Evolutionary conservation across 2,888 invertebrate species (phyloP).

Genomic region (Drosophila silvestris): DNA sequence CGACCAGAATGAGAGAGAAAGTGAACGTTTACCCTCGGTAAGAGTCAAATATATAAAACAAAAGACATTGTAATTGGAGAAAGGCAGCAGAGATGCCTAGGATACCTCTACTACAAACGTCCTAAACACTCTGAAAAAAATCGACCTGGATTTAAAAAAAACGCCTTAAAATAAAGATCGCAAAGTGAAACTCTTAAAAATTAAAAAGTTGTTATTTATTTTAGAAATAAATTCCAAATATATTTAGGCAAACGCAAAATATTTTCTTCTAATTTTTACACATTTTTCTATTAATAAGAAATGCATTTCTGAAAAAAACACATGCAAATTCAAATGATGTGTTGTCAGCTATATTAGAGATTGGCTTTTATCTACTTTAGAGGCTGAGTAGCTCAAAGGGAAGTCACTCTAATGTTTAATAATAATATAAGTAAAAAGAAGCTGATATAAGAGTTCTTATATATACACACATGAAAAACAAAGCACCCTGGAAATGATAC

Average conservation of each 20-base stretch:
- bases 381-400: background rate
- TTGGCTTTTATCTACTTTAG: background rate
- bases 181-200: background rate
- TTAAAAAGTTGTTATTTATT: background rate
- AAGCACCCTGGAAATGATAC: background rate
- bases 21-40: slow-evolving; percentile 58
- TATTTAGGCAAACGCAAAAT: background rate
- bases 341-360: no score
- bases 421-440: background rate
- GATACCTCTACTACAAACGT: background rate
- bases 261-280: background rate
- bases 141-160: background rate
- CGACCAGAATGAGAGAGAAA: slow-evolving; percentile 59
- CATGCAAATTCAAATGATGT: no score
- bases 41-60: slow-evolving; percentile 65
- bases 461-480: background rate
- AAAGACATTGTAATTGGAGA: slow-evolving; percentile 78
- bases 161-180: background rate
- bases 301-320: background rate
- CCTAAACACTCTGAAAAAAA: background rate
- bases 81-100: slow-evolving; percentile 3
- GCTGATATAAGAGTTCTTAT: background rate
- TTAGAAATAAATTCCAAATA: background rate
- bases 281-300: background rate
- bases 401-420: background rate